Evolutionary conservation across 2,888 invertebrate species (phyloP), one percentile per base, ranked within the genome.

Genomic region (Lymantria dispar): DNA sequence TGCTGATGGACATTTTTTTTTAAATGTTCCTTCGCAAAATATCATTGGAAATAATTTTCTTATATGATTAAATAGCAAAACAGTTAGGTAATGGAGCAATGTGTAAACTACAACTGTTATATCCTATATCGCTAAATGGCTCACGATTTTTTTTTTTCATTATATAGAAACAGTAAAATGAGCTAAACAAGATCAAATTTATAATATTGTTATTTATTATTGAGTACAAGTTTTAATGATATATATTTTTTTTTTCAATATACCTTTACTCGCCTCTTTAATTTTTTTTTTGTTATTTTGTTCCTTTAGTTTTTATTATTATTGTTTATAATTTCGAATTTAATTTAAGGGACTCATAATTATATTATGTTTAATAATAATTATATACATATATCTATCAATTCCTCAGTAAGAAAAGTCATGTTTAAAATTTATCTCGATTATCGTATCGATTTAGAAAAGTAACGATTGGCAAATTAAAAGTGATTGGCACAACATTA

Each of bases 181-280:
- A 84, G 85, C 85, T 85, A 76, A 22, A 82, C 78, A 79, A 89
- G 90, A 90, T 89, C 89, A 91, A 91, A 89, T 83, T n/a, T 90
- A 88, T 89, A 84, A 87, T 88, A 89, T 87, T 89, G 90, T 91
- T 91, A 88, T 87, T 88, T 88, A 87, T 88, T 89, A 88, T 87
- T 84, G 90, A 90, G 88, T 91, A 91, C 91, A 90, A 89, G 89
- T 87, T 89, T 87, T 86, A 87, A 85, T 83, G 79, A 78, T 84
- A 84, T n/a, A n/a, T 88, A 83, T 86, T 82, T 85, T 80, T 22
- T 75, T 85, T 88, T 88, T 87, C 84, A 84, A 84, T 87, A 87
- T 87, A 87, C 78, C 67, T 82, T n/a, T 83, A 85, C 83, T 84
- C 87, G 85, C 85, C 82, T 88, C 78, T 87, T 78, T 88, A 82